Evolutionary conservation across 1,140 invertebrate species (phyloP).

Genomic region (Aphidius ervi): DNA sequence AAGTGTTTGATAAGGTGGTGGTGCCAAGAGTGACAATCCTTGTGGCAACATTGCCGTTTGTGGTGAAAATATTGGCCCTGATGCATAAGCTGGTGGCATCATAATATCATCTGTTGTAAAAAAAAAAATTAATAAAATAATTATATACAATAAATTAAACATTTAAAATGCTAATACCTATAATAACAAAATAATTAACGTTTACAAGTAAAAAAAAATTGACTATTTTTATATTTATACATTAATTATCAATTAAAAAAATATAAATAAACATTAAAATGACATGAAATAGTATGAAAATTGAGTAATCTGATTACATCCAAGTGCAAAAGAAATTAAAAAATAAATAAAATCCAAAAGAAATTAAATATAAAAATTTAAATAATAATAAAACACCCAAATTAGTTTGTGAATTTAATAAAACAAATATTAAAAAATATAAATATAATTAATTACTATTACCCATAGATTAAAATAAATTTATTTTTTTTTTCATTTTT

Average conservation of each 20-base stretch:
- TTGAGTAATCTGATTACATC: neutral
- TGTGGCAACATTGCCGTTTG: constrained; percentile 40
- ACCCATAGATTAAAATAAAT: constrained; percentile 14
- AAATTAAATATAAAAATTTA: neutral
- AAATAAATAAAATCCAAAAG: neutral
- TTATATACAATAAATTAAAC: neutral
- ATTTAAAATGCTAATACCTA: neutral
- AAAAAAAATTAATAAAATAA: constrained; percentile 12
- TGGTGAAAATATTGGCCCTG: constrained; percentile 49
- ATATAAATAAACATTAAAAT: neutral
- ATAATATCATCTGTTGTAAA: constrained; percentile 54
- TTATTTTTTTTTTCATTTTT: neutral
- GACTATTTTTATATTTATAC: neutral
- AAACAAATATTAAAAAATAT: neutral
- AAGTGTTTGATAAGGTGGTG: constrained; percentile 55
- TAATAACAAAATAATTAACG: too few species aligned
- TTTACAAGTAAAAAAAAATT: neutral
- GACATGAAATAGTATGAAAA: neutral
- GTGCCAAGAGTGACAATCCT: constrained; percentile 55
- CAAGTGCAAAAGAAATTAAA: neutral
- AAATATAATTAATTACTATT: neutral
- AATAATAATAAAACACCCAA: constrained; percentile 1
- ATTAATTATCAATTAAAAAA: neutral
- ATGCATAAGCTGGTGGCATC: constrained; percentile 44
- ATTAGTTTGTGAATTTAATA: constrained; percentile 8